A percentile compares a stretch with the other conserved stretches of the same genome.
phyloP scores from a whole-genome alignment of 1,140 invertebrate genomes.

The Colletes gigas region DNA sequence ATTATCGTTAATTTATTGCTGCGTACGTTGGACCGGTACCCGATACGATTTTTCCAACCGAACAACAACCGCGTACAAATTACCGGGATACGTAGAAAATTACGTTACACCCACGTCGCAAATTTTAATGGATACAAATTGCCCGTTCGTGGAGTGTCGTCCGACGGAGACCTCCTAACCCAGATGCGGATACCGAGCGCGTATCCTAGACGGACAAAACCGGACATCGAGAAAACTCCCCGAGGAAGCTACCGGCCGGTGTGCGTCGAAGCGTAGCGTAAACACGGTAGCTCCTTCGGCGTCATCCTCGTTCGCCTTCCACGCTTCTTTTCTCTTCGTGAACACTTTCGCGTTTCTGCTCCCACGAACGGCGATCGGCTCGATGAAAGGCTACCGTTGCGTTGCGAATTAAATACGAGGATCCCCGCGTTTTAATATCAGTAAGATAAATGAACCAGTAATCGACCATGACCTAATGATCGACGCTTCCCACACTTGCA shows the following conservation, averaged over 20 bases:
- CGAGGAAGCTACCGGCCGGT: background rate
- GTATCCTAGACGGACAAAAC: background rate
- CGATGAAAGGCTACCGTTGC: background rate
- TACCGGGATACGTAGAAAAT: slow-evolving; percentile 11
- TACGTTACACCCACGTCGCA: slow-evolving; percentile 24
- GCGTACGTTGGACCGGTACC: background rate
- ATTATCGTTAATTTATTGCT: slow-evolving; percentile 44
- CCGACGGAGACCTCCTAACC: slow-evolving; percentile 46
- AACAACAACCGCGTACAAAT: slow-evolving; percentile 8
- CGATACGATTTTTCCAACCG: background rate
- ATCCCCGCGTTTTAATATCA: no score
- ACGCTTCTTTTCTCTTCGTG: background rate
- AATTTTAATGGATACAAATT: slow-evolving; percentile 26
- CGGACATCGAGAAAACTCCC: slow-evolving; percentile 5
- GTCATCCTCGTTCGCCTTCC: background rate
- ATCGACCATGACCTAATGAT: no score
- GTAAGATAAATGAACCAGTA: no score
- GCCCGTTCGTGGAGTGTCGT: background rate
- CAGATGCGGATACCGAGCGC: slow-evolving; percentile 15
- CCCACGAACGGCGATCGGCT: slow-evolving; percentile 17
- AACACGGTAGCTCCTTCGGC: slow-evolving; percentile 8
- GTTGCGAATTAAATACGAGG: no score
- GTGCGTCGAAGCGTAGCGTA: slow-evolving; percentile 2
- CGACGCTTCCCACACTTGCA: no score
- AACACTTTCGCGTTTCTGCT: slow-evolving; percentile 49